These are phyloP conservation scores for Lepisosteus osseus DNA, from an alignment of 2,113 vertebrate species.

Conservation along the genomic window DNA sequence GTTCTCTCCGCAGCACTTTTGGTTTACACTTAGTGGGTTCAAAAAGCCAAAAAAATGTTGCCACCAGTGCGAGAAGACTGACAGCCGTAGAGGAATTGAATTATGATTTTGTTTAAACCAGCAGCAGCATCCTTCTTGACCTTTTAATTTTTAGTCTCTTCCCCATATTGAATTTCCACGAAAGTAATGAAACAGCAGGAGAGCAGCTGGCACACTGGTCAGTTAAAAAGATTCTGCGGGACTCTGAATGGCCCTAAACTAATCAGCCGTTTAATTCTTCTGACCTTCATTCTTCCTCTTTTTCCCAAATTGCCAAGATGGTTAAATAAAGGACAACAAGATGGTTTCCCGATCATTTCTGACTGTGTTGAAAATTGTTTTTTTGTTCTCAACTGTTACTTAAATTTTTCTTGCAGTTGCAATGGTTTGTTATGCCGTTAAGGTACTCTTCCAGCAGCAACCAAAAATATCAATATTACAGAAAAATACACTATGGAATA, in stretches of 20 bases:
- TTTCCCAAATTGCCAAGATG: slow-evolving; percentile 12
- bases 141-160: slow-evolving; percentile 35
- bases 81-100: slow-evolving; percentile 36
- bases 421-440: too few species aligned
- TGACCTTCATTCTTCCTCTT: slow-evolving; percentile 43
- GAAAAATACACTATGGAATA: too few species aligned
- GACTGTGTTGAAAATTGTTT: too few species aligned
- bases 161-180: slow-evolving; percentile 30
- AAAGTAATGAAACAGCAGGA: slow-evolving; percentile 55
- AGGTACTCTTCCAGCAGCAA: too few species aligned
- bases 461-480: too few species aligned
- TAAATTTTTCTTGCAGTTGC: too few species aligned
- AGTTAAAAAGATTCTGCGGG: slow-evolving; percentile 32
- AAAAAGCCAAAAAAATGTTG: neutral
- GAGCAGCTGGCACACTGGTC: slow-evolving; percentile 21
- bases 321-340: too few species aligned
- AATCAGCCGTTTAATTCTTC: slow-evolving; percentile 52
- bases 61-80: neutral
- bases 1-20: too few species aligned
- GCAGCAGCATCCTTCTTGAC: slow-evolving; percentile 39
- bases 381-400: too few species aligned
- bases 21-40: too few species aligned
- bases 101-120: slow-evolving; percentile 32
- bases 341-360: too few species aligned
- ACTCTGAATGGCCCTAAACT: slow-evolving; percentile 31